These are phyloP conservation scores for Pedicia rivosa DNA, from an alignment of 2,888 invertebrate genomes.

Conservation along the genomic window DNA sequence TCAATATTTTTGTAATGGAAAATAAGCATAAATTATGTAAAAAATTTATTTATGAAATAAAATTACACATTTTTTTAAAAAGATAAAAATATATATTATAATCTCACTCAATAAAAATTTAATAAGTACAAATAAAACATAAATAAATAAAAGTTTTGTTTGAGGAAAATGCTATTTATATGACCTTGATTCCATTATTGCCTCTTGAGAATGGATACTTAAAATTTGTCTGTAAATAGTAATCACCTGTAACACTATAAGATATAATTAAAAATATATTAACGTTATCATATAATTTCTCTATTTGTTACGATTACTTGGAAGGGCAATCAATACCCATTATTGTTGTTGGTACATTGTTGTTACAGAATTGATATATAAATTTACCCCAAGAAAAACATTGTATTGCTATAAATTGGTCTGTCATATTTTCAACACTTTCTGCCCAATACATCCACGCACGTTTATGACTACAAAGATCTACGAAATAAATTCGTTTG, in stretches of 20 bases:
- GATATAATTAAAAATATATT: constrained; percentile 6
- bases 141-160: too few relatives aligned
- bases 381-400: constrained; percentile 39
- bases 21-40: too few relatives aligned
- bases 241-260: constrained; percentile 23
- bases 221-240: constrained; percentile 28
- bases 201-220: constrained; percentile 24
- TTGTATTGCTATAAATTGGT: constrained; percentile 38
- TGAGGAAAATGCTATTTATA: too few relatives aligned
- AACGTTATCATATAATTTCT: neutral
- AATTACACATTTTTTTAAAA: too few relatives aligned
- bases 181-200: constrained; percentile 5
- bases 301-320: neutral
- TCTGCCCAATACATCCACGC: constrained; percentile 47
- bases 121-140: too few relatives aligned
- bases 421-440: constrained; percentile 24
- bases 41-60: too few relatives aligned
- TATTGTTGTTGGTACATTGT: neutral
- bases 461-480: constrained; percentile 42
- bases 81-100: too few relatives aligned
- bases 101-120: too few relatives aligned
- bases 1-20: too few relatives aligned
- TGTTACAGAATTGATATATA: constrained; percentile 21
- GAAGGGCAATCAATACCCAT: constrained; percentile 26
- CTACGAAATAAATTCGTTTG: constrained; percentile 22